Evolutionary conservation across 2,113 vertebrate genomes (phyloP).

Genomic region (Tragelaphus strepsiceros): DNA sequence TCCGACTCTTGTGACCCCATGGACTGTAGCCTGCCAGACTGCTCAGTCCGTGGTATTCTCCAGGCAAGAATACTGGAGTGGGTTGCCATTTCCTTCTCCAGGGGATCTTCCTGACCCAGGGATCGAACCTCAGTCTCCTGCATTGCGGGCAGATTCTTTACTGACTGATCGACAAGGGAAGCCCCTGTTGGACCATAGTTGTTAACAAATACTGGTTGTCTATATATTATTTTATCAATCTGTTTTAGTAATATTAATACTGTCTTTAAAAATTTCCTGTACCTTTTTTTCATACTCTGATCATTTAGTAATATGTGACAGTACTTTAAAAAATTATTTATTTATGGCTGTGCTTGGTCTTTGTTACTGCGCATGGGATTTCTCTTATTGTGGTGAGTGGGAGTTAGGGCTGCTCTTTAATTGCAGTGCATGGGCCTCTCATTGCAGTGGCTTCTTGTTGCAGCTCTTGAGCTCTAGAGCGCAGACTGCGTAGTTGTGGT

Average conservation of each 20-base stretch:
- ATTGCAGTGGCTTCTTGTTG: fast-evolving
- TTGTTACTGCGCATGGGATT: background rate
- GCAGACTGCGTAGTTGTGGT: background rate
- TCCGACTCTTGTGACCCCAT: background rate
- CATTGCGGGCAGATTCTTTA: background rate
- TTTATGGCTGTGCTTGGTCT: background rate
- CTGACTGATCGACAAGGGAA: background rate
- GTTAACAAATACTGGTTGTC: background rate
- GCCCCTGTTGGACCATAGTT: background rate
- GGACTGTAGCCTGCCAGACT: background rate
- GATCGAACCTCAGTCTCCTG: background rate
- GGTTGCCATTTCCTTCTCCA: background rate
- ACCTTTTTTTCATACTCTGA: background rate
- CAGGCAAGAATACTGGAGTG: background rate
- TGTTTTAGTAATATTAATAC: background rate
- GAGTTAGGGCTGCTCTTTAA: background rate
- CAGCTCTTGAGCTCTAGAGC: background rate
- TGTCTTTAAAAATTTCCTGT: background rate
- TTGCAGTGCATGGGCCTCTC: background rate
- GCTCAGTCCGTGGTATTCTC: background rate
- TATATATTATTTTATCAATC: background rate
- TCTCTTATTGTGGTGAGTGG: background rate
- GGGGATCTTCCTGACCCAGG: background rate
- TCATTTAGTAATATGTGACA: background rate
- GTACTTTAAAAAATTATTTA: background rate